Evolutionary conservation across 2,888 invertebrate genomes (phyloP).

Genomic region (Mythimna ferrago): DNA sequence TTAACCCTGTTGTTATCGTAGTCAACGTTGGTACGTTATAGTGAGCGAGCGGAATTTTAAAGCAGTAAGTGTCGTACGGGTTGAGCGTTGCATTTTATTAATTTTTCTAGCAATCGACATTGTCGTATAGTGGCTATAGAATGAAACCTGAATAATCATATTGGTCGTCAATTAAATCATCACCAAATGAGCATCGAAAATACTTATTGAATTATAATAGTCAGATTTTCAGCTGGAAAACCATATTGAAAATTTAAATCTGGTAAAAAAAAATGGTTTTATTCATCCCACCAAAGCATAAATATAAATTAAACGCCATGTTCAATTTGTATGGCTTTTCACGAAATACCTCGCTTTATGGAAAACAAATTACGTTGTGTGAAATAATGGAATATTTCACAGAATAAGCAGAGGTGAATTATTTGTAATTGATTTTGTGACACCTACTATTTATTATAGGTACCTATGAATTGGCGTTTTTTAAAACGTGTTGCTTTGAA

Average conservation of each 20-base stretch:
- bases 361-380: background rate
- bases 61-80: background rate
- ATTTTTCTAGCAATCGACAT: background rate
- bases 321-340: background rate
- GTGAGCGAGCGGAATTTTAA: slow-evolving; percentile 13
- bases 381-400: no score
- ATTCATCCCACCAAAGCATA: background rate
- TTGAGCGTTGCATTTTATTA: slow-evolving; percentile 8
- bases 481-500: no score
- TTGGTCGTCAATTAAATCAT: background rate
- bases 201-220: no score
- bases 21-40: background rate
- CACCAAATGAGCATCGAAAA: background rate
- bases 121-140: background rate
- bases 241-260: no score
- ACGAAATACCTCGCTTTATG: background rate
- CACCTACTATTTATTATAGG: background rate
- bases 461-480: no score
- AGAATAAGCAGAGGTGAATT: background rate
- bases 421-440: background rate
- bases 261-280: no score
- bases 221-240: no score
- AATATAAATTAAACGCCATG: background rate
- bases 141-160: background rate
- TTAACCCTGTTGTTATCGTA: background rate